Conservation (phyloP, 1,140 invertebrate genomes). For the Caenorhabditis briggsae region DNA sequence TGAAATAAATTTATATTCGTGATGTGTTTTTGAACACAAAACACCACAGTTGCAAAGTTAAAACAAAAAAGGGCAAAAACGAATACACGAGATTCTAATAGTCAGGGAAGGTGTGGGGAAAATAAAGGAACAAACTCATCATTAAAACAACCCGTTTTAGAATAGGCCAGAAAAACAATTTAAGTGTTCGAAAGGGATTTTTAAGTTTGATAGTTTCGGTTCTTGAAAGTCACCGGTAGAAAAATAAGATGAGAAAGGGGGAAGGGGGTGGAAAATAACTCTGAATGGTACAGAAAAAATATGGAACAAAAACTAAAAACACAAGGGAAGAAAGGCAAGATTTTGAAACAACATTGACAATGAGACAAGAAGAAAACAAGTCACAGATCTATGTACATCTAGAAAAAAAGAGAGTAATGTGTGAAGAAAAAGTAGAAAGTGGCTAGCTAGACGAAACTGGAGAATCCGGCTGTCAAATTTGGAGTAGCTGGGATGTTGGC, state of each 20-base stretch:
- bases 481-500: constrained; percentile 22
- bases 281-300: constrained; percentile 30
- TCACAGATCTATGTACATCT: constrained; percentile 49
- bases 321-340: constrained; percentile 15
- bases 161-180: background rate
- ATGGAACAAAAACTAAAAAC: background rate
- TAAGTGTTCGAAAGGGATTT: background rate
- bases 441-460: constrained; percentile 28
- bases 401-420: background rate
- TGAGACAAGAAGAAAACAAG: constrained; percentile 25
- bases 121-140: background rate
- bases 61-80: background rate
- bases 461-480: constrained; percentile 34
- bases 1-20: constrained; percentile 22
- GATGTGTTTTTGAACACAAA: no score
- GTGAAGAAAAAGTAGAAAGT: background rate
- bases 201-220: background rate
- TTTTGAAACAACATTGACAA: constrained; percentile 20
- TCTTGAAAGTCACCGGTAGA: constrained; percentile 28
- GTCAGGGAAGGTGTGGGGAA: background rate
- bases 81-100: constrained; percentile 47
- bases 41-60: no score
- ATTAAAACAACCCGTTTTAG: background rate
- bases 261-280: background rate
- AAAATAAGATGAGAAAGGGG: constrained; percentile 12